Conservation (phyloP, 1,140 invertebrate species). For the Octopus bimaculoides region DNA sequence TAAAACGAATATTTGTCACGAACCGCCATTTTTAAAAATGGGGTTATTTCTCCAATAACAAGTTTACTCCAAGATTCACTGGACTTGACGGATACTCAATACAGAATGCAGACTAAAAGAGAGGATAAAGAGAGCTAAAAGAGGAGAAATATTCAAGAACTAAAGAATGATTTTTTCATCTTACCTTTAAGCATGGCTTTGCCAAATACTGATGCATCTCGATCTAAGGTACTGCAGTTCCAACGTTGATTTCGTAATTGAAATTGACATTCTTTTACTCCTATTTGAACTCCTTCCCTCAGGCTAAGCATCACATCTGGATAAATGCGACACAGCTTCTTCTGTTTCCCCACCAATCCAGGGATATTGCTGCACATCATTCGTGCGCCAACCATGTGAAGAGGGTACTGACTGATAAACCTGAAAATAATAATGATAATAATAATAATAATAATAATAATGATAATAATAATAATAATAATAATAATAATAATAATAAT, state of each 20-base stretch:
- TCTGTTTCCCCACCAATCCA: conserved; percentile 48
- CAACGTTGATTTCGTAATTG: conserved; percentile 65
- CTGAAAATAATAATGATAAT: conserved; percentile 21
- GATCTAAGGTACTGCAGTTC: conserved; percentile 60
- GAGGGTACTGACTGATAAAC: conserved; percentile 52
- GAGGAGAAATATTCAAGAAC: no score
- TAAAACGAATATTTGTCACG: no score
- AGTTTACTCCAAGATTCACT: no score
- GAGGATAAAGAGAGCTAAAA: no score
- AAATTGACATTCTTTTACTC: conserved; percentile 63
- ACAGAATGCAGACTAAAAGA: no score
- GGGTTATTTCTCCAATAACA: no score
- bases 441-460: no score
- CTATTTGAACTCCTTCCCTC: conserved; percentile 60
- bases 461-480: no score
- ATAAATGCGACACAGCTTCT: conserved; percentile 59
- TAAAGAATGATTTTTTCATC: not conserved
- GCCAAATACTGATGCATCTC: conserved; percentile 52
- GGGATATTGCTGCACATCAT: conserved; percentile 55
- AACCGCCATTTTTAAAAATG: no score
- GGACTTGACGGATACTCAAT: no score
- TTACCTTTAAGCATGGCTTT: conserved; percentile 54
- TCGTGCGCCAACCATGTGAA: conserved; percentile 46
- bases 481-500: no score
- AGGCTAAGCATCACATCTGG: conserved; percentile 61